These are phyloP conservation scores for Patella depressa DNA, from an alignment of 2,888 invertebrate species.

Conservation along the genomic window DNA sequence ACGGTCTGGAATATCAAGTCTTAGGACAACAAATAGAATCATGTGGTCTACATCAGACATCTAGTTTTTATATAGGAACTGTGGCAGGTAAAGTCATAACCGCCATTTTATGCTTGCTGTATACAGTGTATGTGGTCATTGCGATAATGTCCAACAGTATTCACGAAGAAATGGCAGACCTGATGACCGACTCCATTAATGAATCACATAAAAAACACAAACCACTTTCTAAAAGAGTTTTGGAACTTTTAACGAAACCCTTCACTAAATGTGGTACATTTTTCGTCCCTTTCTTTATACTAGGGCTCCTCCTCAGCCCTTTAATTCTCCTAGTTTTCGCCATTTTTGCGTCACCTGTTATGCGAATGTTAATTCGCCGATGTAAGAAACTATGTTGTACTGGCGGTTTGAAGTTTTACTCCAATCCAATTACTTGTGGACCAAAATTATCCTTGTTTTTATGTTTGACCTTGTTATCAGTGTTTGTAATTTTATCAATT, in stretches of 20 bases:
- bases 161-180: neutral
- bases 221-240: neutral
- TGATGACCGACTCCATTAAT: neutral
- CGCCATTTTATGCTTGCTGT: neutral
- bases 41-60: neutral
- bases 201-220: neutral
- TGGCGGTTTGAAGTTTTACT: neutral
- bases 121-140: neutral
- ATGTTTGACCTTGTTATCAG: conserved; percentile 22
- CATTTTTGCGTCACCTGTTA: neutral
- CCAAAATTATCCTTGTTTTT: conserved; percentile 16
- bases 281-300: neutral
- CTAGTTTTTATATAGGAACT: neutral
- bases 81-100: neutral
- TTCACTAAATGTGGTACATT: neutral
- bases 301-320: neutral
- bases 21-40: neutral
- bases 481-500: conserved; percentile 30
- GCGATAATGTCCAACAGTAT: neutral
- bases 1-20: neutral
- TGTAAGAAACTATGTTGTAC: neutral
- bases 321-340: neutral
- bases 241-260: neutral
- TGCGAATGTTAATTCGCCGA: neutral
- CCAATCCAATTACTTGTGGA: neutral